These are phyloP conservation scores for Dinocampus coccinellae DNA, from an alignment of 2,888 invertebrate species.

Conservation along the genomic window DNA sequence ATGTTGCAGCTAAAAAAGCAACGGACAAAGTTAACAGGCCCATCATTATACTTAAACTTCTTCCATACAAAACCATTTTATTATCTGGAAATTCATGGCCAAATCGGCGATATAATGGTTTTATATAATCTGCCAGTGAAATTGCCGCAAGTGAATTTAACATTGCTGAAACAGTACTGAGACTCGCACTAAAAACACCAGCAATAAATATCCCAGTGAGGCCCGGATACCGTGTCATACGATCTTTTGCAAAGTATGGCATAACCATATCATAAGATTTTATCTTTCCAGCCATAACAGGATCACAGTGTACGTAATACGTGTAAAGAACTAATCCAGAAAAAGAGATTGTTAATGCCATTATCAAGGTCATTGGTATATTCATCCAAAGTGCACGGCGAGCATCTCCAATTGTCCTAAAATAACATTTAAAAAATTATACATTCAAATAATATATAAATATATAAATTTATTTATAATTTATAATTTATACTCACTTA, in stretches of 20 bases:
- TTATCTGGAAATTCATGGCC: constrained; percentile 79
- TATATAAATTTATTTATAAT: not conserved
- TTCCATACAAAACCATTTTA: constrained; percentile 78
- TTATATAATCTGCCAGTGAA: constrained; percentile 88
- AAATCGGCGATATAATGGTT: constrained; percentile 66
- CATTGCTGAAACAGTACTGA: constrained; percentile 92
- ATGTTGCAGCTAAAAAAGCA: constrained; percentile 55
- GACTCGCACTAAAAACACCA: constrained; percentile 89
- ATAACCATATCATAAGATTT: constrained; percentile 79
- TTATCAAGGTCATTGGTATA: constrained; percentile 79
- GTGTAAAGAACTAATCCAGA: constrained; percentile 86
- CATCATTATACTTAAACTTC: constrained; percentile 53
- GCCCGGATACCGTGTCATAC: constrained; percentile 67
- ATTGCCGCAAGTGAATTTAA: constrained; percentile 93
- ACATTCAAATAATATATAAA: not conserved
- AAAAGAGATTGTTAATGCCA: constrained; percentile 78
- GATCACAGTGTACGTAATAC: constrained; percentile 86
- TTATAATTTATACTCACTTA: constrained; percentile 69
- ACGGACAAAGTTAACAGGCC: constrained; percentile 54
- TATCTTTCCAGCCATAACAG: constrained; percentile 76
- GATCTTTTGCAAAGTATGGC: constrained; percentile 83
- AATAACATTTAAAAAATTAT: not conserved
- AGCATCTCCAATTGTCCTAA: constrained; percentile 74
- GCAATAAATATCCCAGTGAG: constrained; percentile 66
- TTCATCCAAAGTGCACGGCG: constrained; percentile 82